Evolutionary conservation across 2,888 invertebrate genomes (phyloP), one percentile per base, ranked within the genome.

Genomic region (Drosophila anomelani): DNA sequence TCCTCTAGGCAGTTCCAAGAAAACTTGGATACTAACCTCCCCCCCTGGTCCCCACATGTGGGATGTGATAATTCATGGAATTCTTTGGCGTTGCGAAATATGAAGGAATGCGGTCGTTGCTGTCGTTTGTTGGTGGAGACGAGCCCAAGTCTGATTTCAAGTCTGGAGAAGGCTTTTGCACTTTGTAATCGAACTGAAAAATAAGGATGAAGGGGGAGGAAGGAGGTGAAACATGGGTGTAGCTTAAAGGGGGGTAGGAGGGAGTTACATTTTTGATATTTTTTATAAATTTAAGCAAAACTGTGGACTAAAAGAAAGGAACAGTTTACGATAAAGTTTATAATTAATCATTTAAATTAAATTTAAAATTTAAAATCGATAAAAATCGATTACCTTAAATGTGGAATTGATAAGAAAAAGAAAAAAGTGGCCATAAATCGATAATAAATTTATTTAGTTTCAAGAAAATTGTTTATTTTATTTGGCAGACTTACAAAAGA

Each of bases 71-170:
- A 70, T 75, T 81, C 80, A 75, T 77, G 79, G 74, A 73, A 81
- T 87, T 81, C 80, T 77, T 80, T 12, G 79, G 57, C 85, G 75
- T 87, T 85, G 85, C 82, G 62, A 85, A 84, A 86, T 85, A 81
- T 86, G 75, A 83, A 84, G 81, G 84, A 86, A 86, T 82, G 85
- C 87, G 79, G 79, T 77, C 17, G 49, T 34, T 8, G 51, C 20
- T 13, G 51, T 34, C 76, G 29, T 29, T 29, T 29, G 29, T 29
- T 8, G 71, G 41, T 57, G 63, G 43, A 41, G 57, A 66, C 61
- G 59, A 59, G 59, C 51, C 64, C 49, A 64, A 57, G 59, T 71
- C 66, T 32, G 67, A 60, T 61, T 66, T 64, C 8, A 46, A 53
- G 41, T 56, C 57, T 36, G 59, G 47, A 39, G 70, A 69, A 72